Evolutionary conservation across 2,888 invertebrate genomes (phyloP), one percentile per base, ranked within the genome.

Genomic region (Strigamia crassipes): DNA sequence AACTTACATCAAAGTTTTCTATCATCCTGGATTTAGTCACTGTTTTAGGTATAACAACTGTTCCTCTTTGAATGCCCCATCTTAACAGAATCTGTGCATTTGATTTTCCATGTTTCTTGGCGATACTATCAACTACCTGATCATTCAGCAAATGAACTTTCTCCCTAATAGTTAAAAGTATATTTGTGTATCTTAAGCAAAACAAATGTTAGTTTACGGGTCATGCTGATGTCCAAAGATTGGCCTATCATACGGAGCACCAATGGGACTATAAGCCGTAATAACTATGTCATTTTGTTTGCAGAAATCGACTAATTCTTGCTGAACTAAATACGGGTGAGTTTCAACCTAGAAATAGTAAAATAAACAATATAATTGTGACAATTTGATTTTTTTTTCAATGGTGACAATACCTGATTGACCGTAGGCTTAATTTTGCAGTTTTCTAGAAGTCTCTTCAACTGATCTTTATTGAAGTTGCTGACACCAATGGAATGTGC

Each of bases 401-500:
- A 34, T 5, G 34, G 34, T 27, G 21, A 15, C 34, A 18, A 80
- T 85, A 91, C 93, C 90, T 94, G 93, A 82, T 92, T 86, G 87
- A 88, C 89, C 80, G 92, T 90, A 56, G 93, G 94, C 83, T 90
- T 91, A 81, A 94, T 90, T 80, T 88, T 89, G 3, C 91, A 90
- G 77, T 89, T 90, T 34, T 90, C 89, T 61, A 92, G 86, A 82
- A 96, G 88, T 82, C 92, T 90, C 81, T 90, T 88, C 82, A 96
- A 90, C 89, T 96, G 96, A 27, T 90, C 89, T 41, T 88, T 89
- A 87, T 93, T 95, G 87, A 95, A 92, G 87, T 96, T 96, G 0
- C 96, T 96, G 5, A 96, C 87, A 0, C 96, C 96, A 85, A 96
- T 94, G 12, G 94, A 91, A 85, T 92, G 93, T 0, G 93, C 89